Base-by-base conservation (phyloP, 2,797 vertebrate species). In the Melanotaenia trifasciata region DNA sequence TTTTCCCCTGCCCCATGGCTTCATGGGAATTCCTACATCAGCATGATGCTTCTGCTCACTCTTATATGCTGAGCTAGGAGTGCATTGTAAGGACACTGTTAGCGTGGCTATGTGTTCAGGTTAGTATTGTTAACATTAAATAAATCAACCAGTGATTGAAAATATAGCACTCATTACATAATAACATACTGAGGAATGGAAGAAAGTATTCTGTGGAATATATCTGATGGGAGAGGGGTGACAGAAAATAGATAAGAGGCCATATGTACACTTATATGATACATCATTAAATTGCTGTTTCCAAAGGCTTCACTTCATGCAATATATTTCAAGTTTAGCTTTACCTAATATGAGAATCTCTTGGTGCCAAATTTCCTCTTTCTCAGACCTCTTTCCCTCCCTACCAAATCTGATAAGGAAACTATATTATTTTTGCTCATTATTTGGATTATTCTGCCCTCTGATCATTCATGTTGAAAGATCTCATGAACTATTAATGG, bases 21-120 rank as follows among this genome's bases (percentile, higher is more conserved):
- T 89, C 74, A 70, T 81, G 84, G 83, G 88, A 90, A 85, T 73
- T 73, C 71, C 82, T 89, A 88, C 91, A 91, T 89, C 87, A 91
- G 81, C 70, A 64, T 80, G 79, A 58, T 80, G 72, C 74, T 78
- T 81, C 30, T 78, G 81, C 65, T 82, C 61, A 61, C 71, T 50
- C 56, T 33, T 79, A 83, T 86, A 54, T 75, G 73, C 81, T 22
- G 80, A 83, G 70, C 82, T 73, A 68, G 63, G 66, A 74, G 74
- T 9, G 20, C 7, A 81, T 43, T 63, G 45, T 80, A 81, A 78
- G 80, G 85, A 79, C 70, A 62, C 36, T 66, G 47, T 36, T 54
- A 40, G 33, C 64, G 40, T 24, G 47, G 30, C n/a, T 54, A 32
- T 38, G 43, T 69, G 67, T 64, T 67, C 9, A 16, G 14, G 28